Conservation (phyloP, 2,888 invertebrate species). For the Quadroppia sp. region DNA sequence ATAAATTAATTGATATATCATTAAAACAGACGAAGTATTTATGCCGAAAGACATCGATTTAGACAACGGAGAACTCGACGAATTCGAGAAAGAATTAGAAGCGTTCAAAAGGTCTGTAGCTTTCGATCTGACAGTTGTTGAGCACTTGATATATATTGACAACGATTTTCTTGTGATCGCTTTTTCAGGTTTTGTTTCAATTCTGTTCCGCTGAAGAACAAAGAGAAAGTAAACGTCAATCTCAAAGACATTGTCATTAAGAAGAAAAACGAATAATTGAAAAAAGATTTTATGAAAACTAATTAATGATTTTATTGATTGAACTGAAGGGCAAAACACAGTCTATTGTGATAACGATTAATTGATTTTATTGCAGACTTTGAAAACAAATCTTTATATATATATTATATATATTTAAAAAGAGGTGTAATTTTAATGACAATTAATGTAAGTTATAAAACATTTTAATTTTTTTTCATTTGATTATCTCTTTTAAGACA, state of each 20-base stretch:
- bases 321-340: constrained; percentile 9
- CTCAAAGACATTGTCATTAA: constrained; percentile 61
- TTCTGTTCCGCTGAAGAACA: constrained; percentile 70
- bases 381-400: neutral
- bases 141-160: too few species aligned
- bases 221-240: constrained; percentile 67
- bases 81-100: constrained; percentile 74
- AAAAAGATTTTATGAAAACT: neutral
- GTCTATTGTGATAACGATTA: constrained; percentile 4
- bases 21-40: constrained; percentile 65
- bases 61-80: constrained; percentile 72
- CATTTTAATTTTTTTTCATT: constrained; percentile 11
- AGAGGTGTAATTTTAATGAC: neutral
- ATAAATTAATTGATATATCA: neutral
- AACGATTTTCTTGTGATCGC: too few species aligned
- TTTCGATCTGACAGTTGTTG: too few species aligned
- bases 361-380: neutral
- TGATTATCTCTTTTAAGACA: neutral
- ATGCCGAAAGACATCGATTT: constrained; percentile 72
- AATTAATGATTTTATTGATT: neutral
- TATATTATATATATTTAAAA: constrained; percentile 18
- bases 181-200: constrained; percentile 56
- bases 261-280: constrained; percentile 30
- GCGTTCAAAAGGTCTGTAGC: constrained; percentile 67
- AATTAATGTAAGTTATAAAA: constrained; percentile 10